phyloP scores from a whole-genome alignment of 2,888 invertebrate genomes.

The Cremastinae sp. region DNA sequence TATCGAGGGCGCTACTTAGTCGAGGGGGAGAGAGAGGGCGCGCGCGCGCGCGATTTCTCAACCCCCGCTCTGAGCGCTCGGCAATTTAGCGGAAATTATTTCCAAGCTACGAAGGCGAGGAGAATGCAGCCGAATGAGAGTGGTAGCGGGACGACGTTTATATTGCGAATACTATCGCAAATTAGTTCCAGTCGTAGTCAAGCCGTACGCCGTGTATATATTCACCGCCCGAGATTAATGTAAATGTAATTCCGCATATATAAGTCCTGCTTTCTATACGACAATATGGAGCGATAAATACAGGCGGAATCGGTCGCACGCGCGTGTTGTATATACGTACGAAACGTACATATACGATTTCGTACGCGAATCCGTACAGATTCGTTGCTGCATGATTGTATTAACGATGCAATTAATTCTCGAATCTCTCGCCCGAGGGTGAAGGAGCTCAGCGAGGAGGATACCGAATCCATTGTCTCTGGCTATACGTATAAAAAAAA shows the following conservation, averaged over 20 bases:
- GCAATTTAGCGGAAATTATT: constrained; percentile 57
- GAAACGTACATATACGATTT: constrained; percentile 21
- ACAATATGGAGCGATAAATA: constrained; percentile 9
- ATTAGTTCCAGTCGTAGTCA: constrained; percentile 57
- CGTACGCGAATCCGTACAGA: neutral
- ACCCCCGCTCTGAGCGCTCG: neutral
- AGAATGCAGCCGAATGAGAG: constrained; percentile 1
- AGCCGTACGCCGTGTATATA: constrained; percentile 49
- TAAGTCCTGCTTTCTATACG: neutral
- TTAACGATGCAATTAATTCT: constrained; percentile 53
- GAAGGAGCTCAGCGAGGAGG: constrained; percentile 33
- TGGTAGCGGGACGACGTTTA: constrained; percentile 35
- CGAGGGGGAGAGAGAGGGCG: constrained; percentile 31
- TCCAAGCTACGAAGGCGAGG: constrained; percentile 42
- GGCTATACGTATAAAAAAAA: constrained; percentile 12
- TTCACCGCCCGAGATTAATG: constrained; percentile 58
- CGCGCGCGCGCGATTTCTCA: neutral
- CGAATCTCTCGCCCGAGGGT: constrained; percentile 2
- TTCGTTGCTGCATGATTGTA: constrained; percentile 18
- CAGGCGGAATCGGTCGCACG: constrained; percentile 12
- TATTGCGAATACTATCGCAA: constrained; percentile 60
- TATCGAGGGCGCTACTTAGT: constrained; percentile 32
- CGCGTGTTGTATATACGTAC: constrained; percentile 13
- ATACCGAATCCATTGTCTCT: constrained; percentile 21
- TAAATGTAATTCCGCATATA: constrained; percentile 55